Base-by-base conservation (phyloP, 2,113 vertebrate species). In the Phalacrocorax pelagicus region DNA sequence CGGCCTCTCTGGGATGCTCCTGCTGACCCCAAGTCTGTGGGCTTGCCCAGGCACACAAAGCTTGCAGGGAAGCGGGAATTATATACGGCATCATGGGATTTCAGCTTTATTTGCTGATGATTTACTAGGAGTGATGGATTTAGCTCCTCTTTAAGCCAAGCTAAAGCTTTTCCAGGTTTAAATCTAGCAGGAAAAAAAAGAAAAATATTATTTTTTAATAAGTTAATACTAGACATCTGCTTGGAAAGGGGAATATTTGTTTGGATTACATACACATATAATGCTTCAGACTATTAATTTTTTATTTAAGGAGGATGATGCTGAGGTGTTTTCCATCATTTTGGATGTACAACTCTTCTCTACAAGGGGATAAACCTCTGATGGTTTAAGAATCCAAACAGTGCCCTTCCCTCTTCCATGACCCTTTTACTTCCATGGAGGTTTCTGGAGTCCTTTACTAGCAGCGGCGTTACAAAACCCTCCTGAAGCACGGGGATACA, bases 131-230 rank as follows among this genome's bases (percentile, higher is more conserved):
- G 36, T 51, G 58, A 92, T 18, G 63, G 93, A 83, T 92, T 95
- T 91, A 97, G 72, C 89, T 91, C 83, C 52, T 61, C 86, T 92
- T 74, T 96, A 96, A 92, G 86, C 89, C 86, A 85, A 86, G 73
- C 91, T 92, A 96, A 96, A 95, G 91, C 91, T 95, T 96, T 95
- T 65, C 61, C 81, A 42, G 86, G 32, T 94, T 94, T 91, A 90
- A 95, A 95, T 83, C 86, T 67, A 58, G 65, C 80, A 72, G 92
- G 63, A 65, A 80, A 30, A 83, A 81, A 61, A 61, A 63, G 67
- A 57, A 47, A 86, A 65, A n/a, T 57, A 96, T 95, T 93, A 79
- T 82, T 96, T 97, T 91, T 90, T 80, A 92, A 92, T 90, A 94
- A 52, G 94, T 88, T 92, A 95, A 93, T 95, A 46, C 79, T 47